These are phyloP conservation scores for Lepisosteus oculatus DNA, from an alignment of 2,113 vertebrate species.

Conservation along the genomic window DNA sequence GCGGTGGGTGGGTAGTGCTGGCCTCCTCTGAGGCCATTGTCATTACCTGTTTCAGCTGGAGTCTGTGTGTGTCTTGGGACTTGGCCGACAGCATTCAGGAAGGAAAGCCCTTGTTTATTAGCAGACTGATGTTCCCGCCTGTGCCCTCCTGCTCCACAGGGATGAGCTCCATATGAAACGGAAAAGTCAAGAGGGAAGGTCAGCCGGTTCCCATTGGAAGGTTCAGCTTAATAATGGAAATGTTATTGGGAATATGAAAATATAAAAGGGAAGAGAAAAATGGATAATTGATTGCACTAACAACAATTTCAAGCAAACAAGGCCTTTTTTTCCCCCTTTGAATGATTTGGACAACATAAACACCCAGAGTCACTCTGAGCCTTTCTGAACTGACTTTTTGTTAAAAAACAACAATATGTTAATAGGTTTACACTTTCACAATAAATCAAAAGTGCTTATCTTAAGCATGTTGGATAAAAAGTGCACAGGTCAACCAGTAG, in stretches of 20 bases:
- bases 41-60: slow-evolving; percentile 22
- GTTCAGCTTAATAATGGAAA: neutral
- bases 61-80: slow-evolving; percentile 4
- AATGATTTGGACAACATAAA: too few species aligned
- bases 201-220: slow-evolving; percentile 57
- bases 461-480: too few species aligned
- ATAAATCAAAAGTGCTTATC: too few species aligned
- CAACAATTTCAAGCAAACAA: too few species aligned
- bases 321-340: too few species aligned
- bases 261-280: neutral
- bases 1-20: neutral
- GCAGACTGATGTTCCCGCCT: slow-evolving; percentile 37
- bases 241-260: neutral
- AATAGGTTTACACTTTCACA: too few species aligned
- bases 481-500: too few species aligned
- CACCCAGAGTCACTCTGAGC: too few species aligned
- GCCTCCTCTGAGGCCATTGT: slow-evolving; percentile 15
- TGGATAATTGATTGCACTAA: neutral
- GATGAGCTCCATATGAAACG: slow-evolving; percentile 48
- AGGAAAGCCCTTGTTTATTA: slow-evolving; percentile 31
- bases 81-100: slow-evolving; percentile 23
- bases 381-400: too few species aligned
- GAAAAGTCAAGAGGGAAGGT: slow-evolving; percentile 58
- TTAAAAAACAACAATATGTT: too few species aligned
- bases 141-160: slow-evolving; percentile 29